These are phyloP conservation scores for Simalia tracyae DNA, from an alignment of 2,797 vertebrate species.

Conservation along the genomic window DNA sequence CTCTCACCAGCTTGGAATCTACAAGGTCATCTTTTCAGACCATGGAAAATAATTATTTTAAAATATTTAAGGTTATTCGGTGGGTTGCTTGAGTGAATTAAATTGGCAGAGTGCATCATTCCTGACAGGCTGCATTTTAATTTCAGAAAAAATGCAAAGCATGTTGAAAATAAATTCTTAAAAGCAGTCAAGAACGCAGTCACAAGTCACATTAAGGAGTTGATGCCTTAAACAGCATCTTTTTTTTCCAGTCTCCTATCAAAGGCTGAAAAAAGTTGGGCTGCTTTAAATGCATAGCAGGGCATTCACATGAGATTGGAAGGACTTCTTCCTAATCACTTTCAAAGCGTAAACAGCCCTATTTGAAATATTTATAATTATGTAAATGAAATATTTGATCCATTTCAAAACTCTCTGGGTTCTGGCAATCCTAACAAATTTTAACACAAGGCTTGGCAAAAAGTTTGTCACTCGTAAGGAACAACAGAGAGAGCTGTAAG, in stretches of 20 bases:
- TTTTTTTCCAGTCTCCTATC: background rate
- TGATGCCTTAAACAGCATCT: background rate
- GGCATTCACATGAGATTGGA: background rate
- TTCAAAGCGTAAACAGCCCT: background rate
- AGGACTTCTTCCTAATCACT: background rate
- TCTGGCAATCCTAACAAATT: too few relatives aligned
- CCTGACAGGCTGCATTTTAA: background rate
- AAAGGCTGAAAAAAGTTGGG: background rate
- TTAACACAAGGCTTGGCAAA: background rate
- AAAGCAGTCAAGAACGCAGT: conserved; percentile 1
- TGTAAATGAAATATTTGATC: background rate
- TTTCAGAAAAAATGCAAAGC: conserved; percentile 26
- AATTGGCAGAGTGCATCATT: conserved; percentile 29
- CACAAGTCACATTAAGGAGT: background rate
- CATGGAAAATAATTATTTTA: background rate
- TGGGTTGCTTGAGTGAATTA: conserved; percentile 33
- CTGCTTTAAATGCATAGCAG: background rate
- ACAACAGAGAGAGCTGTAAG: background rate
- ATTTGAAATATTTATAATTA: background rate
- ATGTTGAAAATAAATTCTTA: conserved; percentile 45
- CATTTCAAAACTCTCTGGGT: background rate
- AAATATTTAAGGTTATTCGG: conserved; percentile 23
- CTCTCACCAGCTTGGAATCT: conserved; percentile 8
- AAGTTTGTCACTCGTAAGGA: background rate
- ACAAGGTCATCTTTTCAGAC: background rate